Evolutionary conservation across 2,797 vertebrate species (phyloP).

Genomic region (Antennarius maculatus): DNA sequence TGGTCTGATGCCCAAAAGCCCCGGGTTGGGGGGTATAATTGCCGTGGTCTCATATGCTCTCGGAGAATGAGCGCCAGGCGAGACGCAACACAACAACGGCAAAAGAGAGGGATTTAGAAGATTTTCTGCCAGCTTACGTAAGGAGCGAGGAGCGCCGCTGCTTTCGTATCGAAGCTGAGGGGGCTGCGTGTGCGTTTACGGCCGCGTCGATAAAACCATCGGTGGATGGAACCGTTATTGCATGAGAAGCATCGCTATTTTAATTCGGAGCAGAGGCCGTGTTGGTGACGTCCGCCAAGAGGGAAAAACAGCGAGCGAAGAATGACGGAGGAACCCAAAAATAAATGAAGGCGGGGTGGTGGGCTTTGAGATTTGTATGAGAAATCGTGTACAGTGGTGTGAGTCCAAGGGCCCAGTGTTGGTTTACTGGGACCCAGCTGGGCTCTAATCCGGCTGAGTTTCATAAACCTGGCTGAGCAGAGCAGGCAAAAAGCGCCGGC

Average conservation of each 20-base stretch:
- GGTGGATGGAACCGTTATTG: constrained; percentile 83
- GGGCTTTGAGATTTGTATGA: constrained; percentile 57
- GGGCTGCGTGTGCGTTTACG: constrained; percentile 59
- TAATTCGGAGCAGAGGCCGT: constrained; percentile 72
- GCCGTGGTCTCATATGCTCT: constrained; percentile 87
- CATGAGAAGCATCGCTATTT: constrained; percentile 78
- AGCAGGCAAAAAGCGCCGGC: constrained; percentile 48
- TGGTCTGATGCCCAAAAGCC: constrained; percentile 64
- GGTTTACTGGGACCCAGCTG: constrained; percentile 72
- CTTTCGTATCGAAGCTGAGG: constrained; percentile 45
- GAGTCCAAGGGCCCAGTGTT: constrained; percentile 61
- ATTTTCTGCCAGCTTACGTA: constrained; percentile 81
- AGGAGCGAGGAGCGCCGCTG: constrained; percentile 66
- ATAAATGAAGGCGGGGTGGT: constrained; percentile 42
- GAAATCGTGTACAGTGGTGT: constrained; percentile 65
- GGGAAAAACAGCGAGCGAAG: constrained; percentile 29
- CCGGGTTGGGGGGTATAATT: constrained; percentile 83
- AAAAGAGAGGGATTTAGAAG: constrained; percentile 86
- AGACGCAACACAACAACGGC: constrained; percentile 85
- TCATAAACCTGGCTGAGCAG: constrained; percentile 70
- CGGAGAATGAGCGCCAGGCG: constrained; percentile 67
- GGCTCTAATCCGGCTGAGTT: constrained; percentile 70
- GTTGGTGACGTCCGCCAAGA: constrained; percentile 39
- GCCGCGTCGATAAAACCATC: constrained; percentile 69
- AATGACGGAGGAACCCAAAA: constrained; percentile 29